phyloP scores from a whole-genome alignment of 2,888 invertebrate genomes.

The Limenitis camilla region DNA sequence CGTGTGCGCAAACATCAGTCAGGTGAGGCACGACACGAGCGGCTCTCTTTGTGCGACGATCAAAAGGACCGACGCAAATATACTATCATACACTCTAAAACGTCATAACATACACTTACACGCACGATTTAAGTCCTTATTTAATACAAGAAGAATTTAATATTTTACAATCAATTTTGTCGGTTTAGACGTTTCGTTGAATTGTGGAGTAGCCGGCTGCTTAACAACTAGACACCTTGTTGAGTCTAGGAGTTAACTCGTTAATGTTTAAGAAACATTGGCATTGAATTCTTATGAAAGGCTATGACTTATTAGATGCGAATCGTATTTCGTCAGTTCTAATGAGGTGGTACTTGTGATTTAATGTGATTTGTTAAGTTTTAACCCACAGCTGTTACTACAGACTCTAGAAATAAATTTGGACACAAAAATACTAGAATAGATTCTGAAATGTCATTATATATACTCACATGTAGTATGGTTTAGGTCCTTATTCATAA shows the following conservation, averaged over 20 bases:
- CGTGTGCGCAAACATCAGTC: constrained; percentile 45
- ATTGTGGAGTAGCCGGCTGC: constrained; percentile 21
- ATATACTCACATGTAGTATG: no score
- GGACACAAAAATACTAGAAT: no score
- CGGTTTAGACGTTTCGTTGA: constrained; percentile 4
- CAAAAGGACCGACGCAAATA: constrained; percentile 63
- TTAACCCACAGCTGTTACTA: no score
- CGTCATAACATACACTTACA: background rate
- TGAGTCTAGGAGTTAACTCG: constrained; percentile 57
- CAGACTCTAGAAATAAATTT: no score
- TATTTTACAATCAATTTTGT: background rate
- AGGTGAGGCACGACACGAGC: constrained; percentile 69
- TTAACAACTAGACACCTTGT: constrained; percentile 62
- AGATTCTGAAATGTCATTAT: no score
- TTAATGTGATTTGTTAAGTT: background rate
- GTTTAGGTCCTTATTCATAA: no score
- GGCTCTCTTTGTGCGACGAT: constrained; percentile 64
- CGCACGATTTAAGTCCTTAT: constrained; percentile 7
- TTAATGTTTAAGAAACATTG: constrained; percentile 39
- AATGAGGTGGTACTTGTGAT: constrained; percentile 8
- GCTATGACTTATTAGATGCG: constrained; percentile 15
- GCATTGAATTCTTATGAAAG: constrained; percentile 22
- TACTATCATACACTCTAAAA: constrained; percentile 24
- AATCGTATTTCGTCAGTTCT: constrained; percentile 9
- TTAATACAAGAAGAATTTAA: background rate